A percentile compares a stretch with the other conserved stretches of the same genome.
Conservation (phyloP, 2,797 vertebrate species). For the Sebastes paucispinis region DNA sequence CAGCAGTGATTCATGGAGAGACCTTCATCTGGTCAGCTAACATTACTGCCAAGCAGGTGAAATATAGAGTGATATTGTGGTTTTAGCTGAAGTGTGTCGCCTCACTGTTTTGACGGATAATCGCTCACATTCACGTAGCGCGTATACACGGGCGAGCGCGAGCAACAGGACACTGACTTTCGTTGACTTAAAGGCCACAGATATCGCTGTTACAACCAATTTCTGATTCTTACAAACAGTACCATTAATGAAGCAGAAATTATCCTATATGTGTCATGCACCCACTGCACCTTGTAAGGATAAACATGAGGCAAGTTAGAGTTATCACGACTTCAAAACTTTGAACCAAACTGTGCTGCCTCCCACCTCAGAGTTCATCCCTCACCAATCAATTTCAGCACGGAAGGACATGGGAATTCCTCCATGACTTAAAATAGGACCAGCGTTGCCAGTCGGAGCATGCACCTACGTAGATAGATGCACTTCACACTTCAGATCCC, state of each 20-base stretch:
- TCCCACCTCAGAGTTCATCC: not conserved
- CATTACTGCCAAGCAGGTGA: too few species aligned
- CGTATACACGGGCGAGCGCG: too few species aligned
- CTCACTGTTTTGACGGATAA: too few species aligned
- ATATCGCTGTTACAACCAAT: too few species aligned
- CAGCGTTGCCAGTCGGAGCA: conserved; percentile 11
- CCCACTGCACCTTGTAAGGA: not conserved
- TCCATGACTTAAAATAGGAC: conserved; percentile 51
- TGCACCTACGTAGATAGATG: conserved; percentile 37
- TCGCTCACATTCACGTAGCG: too few species aligned
- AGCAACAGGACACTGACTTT: too few species aligned
- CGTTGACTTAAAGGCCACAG: too few species aligned
- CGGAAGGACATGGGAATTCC: conserved; percentile 35
- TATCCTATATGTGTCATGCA: not conserved
- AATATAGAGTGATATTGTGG: too few species aligned
- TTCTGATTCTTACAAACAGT: too few species aligned
- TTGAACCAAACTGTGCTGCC: not conserved
- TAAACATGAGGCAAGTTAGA: not conserved
- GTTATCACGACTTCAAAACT: conserved; percentile 26
- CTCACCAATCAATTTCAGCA: not conserved
- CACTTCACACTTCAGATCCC: conserved; percentile 34
- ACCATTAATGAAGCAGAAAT: conserved; percentile 6
- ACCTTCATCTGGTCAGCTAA: too few species aligned
- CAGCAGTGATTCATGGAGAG: too few species aligned
- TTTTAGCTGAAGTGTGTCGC: too few species aligned